phyloP scores from a whole-genome alignment of 2,888 invertebrate species.

The Plutella xylostella region DNA sequence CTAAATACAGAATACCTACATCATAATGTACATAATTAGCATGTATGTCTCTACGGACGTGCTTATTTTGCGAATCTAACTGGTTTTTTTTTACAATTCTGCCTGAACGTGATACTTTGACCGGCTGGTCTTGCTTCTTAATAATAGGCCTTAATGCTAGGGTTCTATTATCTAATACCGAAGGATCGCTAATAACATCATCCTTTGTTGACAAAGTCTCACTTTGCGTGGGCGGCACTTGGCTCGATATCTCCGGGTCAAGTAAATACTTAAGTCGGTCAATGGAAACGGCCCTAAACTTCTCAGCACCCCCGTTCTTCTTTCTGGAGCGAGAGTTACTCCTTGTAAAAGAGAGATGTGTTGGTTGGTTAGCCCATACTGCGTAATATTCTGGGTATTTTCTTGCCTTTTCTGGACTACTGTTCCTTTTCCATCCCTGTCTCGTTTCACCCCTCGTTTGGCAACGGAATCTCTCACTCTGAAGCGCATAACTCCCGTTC shows the following conservation, averaged over 20 bases:
- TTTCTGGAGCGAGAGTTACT: slow-evolving; percentile 16
- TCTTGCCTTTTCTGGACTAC: background rate
- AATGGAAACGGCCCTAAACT: slow-evolving; percentile 18
- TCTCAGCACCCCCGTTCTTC: slow-evolving; percentile 16
- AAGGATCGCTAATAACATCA: background rate
- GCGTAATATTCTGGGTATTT: slow-evolving; percentile 15
- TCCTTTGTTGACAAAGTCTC: background rate
- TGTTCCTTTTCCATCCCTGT: background rate
- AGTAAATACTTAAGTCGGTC: slow-evolving; percentile 14
- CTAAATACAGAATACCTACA: no score
- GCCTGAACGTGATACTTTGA: background rate
- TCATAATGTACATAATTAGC: no score
- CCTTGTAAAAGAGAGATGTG: slow-evolving; percentile 16
- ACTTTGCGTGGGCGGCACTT: background rate
- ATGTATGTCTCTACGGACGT: no score
- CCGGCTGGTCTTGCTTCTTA: background rate
- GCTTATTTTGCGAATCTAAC: background rate
- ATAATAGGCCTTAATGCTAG: background rate
- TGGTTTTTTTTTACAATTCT: background rate
- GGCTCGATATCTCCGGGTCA: background rate
- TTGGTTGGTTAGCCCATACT: slow-evolving; percentile 15
- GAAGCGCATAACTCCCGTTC: background rate
- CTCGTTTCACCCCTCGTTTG: background rate
- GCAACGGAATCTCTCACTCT: background rate
- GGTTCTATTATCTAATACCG: background rate